Base-by-base conservation (phyloP, 2,888 invertebrate genomes). In the Gymnosoma rotundatum region DNA sequence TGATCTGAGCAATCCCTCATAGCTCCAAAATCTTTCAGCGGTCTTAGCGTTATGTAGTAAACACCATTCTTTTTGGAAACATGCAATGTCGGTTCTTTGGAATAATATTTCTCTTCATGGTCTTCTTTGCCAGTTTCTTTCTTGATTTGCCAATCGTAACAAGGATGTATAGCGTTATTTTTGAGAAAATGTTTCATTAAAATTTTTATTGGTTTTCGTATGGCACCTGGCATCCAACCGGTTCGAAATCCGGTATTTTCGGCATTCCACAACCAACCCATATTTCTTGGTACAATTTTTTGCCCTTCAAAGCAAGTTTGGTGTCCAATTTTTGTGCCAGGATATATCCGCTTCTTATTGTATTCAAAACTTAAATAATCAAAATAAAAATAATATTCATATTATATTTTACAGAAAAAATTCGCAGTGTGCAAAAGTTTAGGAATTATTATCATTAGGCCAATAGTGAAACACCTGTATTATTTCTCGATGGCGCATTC, bases 251-350 rank as follows among this genome's bases (percentile, higher is more conserved):
- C 90, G 18, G 87, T 69, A 0, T 88, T 88, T 78, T 89, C 87
- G 0, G 88, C 85, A 14, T 89, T 94, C 95, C 95, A 95, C 38
- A 95, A 89, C 95, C 95, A 95, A 0, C 95, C 95, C 95, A 95
- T 95, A 56, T 93, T 91, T 0, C 93, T 90, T 0, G 95, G 95
- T 0, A 95, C 95, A 14, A 93, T 92, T 42, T 92, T 91, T 0
- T 93, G 93, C 0, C 93, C 93, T 2, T 93, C 90, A 87, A 94
- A 90, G 88, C 95, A 95, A 82, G 92, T 89, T 75, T 93, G 93
- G 87, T 95, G 95, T 0, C 95, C 94, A 61, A 94, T 91, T 18
- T 92, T 91, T 0, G 93, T 92, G 0, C 94, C 94, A 91, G 89
- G 86, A 83, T 87, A 86, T 12, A 76, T 83, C 4, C 86, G 84